Conservation (phyloP, 2,888 invertebrate genomes). For the Lomographa bimaculata region DNA sequence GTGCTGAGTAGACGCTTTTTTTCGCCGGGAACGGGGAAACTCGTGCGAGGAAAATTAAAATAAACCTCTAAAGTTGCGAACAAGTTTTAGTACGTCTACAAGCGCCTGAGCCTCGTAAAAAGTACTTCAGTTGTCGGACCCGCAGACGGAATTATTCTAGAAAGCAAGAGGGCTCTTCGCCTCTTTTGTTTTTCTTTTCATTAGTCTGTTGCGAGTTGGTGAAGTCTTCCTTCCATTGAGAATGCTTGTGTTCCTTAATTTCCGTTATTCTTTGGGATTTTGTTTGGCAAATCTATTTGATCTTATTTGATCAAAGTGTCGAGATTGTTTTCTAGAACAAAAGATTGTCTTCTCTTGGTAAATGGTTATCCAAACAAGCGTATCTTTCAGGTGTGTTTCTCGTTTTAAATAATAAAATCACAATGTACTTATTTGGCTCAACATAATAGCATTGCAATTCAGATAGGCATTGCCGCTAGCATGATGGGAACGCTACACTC, state of each 20-base stretch:
- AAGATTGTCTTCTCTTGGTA: no score
- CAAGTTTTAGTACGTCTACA: slow-evolving; percentile 70
- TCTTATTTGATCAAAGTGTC: background rate
- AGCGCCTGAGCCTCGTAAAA: slow-evolving; percentile 62
- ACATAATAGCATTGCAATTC: no score
- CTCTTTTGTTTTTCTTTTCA: slow-evolving; percentile 53
- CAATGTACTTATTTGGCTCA: no score
- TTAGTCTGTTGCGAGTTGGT: slow-evolving; percentile 39
- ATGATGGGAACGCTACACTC: no score
- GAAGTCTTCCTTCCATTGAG: background rate
- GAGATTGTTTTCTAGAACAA: no score
- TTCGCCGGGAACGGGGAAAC: slow-evolving; percentile 50
- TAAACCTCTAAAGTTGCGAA: slow-evolving; percentile 73
- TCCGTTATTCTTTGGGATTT: background rate
- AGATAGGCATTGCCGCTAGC: no score
- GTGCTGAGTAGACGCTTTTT: slow-evolving; percentile 55
- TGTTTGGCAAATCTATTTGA: no score
- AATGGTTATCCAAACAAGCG: no score
- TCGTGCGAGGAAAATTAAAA: slow-evolving; percentile 75
- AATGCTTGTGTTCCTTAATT: slow-evolving; percentile 3
- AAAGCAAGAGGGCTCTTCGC: slow-evolving; percentile 35
- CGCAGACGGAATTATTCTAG: slow-evolving; percentile 65
- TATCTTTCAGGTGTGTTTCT: no score
- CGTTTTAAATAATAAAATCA: no score
- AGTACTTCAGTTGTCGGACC: slow-evolving; percentile 58